These are phyloP conservation scores for Corythornis cristatus DNA, from an alignment of 2,113 vertebrate genomes.

Conservation along the genomic window DNA sequence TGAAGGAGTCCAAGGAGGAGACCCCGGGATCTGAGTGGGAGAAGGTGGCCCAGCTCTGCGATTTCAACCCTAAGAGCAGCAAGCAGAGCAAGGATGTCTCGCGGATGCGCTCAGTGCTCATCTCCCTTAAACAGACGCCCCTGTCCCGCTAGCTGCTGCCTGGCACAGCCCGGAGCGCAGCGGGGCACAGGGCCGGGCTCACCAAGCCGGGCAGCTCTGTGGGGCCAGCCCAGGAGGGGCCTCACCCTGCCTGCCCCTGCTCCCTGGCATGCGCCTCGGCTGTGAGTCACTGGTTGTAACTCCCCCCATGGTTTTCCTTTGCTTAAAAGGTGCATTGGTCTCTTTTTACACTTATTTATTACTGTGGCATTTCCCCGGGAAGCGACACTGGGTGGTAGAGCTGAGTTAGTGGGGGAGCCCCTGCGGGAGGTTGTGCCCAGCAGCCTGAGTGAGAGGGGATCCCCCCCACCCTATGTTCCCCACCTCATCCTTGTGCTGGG, in stretches of 20 bases:
- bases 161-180: conserved; percentile 12
- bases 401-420: background rate
- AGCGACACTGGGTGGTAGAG: conserved; percentile 42
- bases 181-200: background rate
- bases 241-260: background rate
- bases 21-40: conserved; percentile 93
- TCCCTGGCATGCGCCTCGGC: conserved; percentile 10
- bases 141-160: conserved; percentile 85
- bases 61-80: conserved; percentile 99
- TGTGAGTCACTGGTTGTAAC: conserved; percentile 57
- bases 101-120: conserved; percentile 96
- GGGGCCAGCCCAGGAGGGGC: background rate
- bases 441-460: background rate
- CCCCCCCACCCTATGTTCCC: background rate
- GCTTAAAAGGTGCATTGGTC: conserved; percentile 81
- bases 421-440: background rate
- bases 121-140: conserved; percentile 96
- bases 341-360: conserved; percentile 84
- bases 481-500: background rate
- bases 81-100: conserved; percentile 98
- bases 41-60: conserved; percentile 94
- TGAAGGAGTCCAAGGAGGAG: conserved; percentile 90
- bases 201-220: rapidly evolving
- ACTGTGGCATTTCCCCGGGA: conserved; percentile 75
- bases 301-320: conserved; percentile 76